Conservation (phyloP, 1,140 invertebrate species). For the Spodoptera litura region DNA sequence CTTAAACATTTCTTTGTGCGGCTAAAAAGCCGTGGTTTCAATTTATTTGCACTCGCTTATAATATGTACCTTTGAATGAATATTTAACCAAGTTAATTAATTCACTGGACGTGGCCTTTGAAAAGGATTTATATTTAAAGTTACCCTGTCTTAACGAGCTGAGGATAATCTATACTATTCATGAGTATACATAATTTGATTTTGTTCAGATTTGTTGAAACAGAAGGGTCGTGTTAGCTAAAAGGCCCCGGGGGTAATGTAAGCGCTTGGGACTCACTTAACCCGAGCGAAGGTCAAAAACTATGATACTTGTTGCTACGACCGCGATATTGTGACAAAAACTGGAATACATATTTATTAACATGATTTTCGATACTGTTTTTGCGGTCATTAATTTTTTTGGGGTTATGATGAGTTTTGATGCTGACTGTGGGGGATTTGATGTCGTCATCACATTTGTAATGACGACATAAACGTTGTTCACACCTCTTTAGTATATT, state of each 20-base stretch:
- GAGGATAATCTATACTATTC: background rate
- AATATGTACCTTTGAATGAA: too few species aligned
- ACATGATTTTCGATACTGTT: background rate
- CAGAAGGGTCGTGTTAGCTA: background rate
- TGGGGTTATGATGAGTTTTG: background rate
- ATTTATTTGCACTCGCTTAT: too few species aligned
- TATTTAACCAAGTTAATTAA: too few species aligned
- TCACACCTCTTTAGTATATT: background rate
- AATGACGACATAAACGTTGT: background rate
- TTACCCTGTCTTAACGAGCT: too few species aligned
- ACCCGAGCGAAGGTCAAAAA: constrained; percentile 23
- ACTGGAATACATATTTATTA: constrained; percentile 25
- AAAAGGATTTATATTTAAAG: too few species aligned
- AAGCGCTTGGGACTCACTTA: constrained; percentile 1
- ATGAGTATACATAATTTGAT: constrained; percentile 7
- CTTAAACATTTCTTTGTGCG: too few species aligned
- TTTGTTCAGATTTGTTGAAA: constrained; percentile 19
- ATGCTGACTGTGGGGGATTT: background rate
- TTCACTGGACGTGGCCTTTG: too few species aligned
- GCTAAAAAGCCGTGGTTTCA: too few species aligned
- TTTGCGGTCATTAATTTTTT: constrained; percentile 2
- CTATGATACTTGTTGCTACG: constrained; percentile 26
- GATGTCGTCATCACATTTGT: constrained; percentile 1
- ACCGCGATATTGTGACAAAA: constrained; percentile 24
- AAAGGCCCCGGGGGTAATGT: constrained; percentile 5